Conservation (phyloP, 2,888 invertebrate species). For the Peribatodes rhomboidaria region DNA sequence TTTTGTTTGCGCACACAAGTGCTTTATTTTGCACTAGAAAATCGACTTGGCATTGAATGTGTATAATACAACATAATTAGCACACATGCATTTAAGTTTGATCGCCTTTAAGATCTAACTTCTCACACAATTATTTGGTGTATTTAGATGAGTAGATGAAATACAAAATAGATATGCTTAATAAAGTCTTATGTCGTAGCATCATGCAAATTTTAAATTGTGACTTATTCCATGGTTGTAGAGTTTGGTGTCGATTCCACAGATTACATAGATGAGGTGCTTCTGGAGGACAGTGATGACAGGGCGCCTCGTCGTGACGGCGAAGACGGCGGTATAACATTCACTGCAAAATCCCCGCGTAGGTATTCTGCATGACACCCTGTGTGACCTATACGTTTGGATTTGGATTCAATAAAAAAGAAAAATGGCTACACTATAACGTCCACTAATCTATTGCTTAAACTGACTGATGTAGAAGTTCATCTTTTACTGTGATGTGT, state of each 20-base stretch:
- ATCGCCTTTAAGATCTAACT: slow-evolving; percentile 41
- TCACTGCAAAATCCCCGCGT: slow-evolving; percentile 96
- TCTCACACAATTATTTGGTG: slow-evolving; percentile 40
- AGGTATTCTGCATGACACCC: slow-evolving; percentile 87
- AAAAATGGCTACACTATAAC: neutral
- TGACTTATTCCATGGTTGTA: slow-evolving; percentile 33
- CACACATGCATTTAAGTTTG: slow-evolving; percentile 40
- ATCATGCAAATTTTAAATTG: slow-evolving; percentile 39
- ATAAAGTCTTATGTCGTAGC: slow-evolving; percentile 17
- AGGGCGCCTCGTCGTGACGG: slow-evolving; percentile 85
- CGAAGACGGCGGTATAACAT: slow-evolving; percentile 95
- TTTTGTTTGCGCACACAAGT: slow-evolving; percentile 64
- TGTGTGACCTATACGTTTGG: slow-evolving; percentile 68
- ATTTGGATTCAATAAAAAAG: slow-evolving; percentile 63
- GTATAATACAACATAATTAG: slow-evolving; percentile 29
- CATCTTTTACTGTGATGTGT: too few species aligned
- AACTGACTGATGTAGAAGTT: too few species aligned
- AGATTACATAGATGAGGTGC: slow-evolving; percentile 95
- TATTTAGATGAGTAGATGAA: slow-evolving; percentile 20
- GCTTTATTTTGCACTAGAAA: slow-evolving; percentile 65
- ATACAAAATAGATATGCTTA: slow-evolving; percentile 35
- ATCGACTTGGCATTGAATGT: slow-evolving; percentile 40
- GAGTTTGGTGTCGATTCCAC: slow-evolving; percentile 53
- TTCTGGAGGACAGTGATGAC: slow-evolving; percentile 88
- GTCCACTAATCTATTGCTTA: too few species aligned